Conservation (phyloP, 2,113 vertebrate species). For the Protomyctophum bolini region DNA sequence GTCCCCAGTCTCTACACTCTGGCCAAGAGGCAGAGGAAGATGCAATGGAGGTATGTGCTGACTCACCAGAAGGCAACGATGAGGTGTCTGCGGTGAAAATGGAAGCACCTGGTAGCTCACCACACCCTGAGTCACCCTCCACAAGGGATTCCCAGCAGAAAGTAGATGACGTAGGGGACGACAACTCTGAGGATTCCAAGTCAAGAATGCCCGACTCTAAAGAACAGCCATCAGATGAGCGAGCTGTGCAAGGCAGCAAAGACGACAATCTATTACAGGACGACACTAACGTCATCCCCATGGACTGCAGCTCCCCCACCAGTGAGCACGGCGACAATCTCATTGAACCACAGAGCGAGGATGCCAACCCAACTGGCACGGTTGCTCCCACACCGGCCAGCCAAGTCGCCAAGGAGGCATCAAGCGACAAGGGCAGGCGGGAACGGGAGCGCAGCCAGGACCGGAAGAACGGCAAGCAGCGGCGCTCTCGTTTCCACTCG, state of each 20-base stretch:
- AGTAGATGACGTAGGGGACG: conserved; percentile 4
- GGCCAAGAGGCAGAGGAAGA: conserved; percentile 34
- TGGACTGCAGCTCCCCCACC: conserved; percentile 90
- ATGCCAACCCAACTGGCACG: conserved; percentile 1
- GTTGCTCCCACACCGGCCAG: conserved; percentile 22
- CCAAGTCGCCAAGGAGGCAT: conserved; percentile 23
- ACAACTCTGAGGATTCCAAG: conserved; percentile 10
- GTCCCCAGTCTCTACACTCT: conserved; percentile 37
- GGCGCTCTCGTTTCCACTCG: conserved; percentile 93
- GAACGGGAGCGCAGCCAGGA: conserved; percentile 59
- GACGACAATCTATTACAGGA: conserved; percentile 76
- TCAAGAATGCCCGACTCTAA: not conserved
- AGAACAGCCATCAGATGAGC: conserved; percentile 19
- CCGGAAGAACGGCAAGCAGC: conserved; percentile 67
- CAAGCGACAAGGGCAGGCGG: conserved; percentile 18
- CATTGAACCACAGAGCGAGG: conserved; percentile 31
- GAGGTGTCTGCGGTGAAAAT: conserved; percentile 14
- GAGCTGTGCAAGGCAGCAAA: conserved; percentile 37
- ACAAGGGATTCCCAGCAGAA: conserved; percentile 24
- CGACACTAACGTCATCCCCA: conserved; percentile 85
- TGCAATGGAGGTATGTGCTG: conserved; percentile 37
- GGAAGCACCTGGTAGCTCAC: conserved; percentile 17
- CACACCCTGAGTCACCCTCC: not conserved
- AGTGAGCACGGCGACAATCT: conserved; percentile 81
- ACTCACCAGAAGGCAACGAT: conserved; percentile 12